Base-by-base conservation (phyloP, 2,888 invertebrate species). In the Hemistola chrysoprasaria region DNA sequence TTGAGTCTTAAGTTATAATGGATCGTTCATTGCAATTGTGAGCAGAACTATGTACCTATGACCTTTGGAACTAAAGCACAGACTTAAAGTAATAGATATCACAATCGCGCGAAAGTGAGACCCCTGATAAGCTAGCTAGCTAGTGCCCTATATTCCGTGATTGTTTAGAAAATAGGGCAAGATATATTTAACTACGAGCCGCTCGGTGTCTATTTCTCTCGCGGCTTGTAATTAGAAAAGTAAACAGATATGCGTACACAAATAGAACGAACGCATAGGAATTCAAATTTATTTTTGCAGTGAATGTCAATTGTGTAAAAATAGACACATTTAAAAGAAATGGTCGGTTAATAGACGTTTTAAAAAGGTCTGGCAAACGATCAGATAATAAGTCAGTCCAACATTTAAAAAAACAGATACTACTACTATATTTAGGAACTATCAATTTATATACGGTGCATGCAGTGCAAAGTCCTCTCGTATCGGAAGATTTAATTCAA, bases 161-260 rank as follows among this genome's bases (percentile, higher is more conserved):
- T 76, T 78, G 74, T 78, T 71, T 69, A 62, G 71, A 75, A 84
- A 74, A 79, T 78, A 76, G 80, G 73, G 54, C 75, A 65, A 64
- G 81, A 74, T 80, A 83, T 71, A 75, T 75, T 76, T 84, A 83
- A 73, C 67, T 70, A 50, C 68, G 69, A 81, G 78, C 80, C 61
- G 61, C 64, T 67, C 75, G 56, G 59, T 62, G 70, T 72, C 75
- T 78, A 81, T 82, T 79, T 75, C 64, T 65, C 67, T 70, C 66
- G 62, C 57, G 57, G 64, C 59, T 67, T 66, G 69, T 73, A 79
- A 81, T 81, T 77, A 81, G 64, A 74, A 76, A 79, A 71, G 77
- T 80, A 80, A 78, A 80, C 77, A 78, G 71, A 53, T 59, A 59
- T 62, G 54, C 46, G 54, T 40, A 55, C 62, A 51, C 42, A 75